Percentiles rank a stretch among this genome's conserved stretches.
phyloP scores from a whole-genome alignment of 2,888 invertebrate genomes.

The Caenorhabditis virilis region DNA sequence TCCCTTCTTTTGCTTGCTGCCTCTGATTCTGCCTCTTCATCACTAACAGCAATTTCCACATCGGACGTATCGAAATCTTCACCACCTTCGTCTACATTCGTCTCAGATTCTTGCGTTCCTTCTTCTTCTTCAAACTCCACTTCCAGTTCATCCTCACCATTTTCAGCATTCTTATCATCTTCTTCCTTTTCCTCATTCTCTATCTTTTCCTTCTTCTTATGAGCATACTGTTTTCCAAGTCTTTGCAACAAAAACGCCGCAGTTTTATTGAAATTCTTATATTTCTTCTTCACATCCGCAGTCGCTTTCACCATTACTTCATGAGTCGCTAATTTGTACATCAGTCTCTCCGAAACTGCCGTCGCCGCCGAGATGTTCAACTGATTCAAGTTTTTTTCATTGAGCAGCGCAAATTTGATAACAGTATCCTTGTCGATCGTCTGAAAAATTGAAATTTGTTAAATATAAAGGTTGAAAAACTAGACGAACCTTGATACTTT shows the following conservation, averaged over 20 bases:
- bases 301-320: constrained; percentile 12
- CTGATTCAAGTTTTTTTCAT: constrained; percentile 21
- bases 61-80: constrained; percentile 19
- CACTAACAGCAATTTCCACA: constrained; percentile 29
- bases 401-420: constrained; percentile 28
- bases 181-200: constrained; percentile 8
- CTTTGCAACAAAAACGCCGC: constrained; percentile 40
- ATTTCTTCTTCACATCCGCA: constrained; percentile 9
- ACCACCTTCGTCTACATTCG: constrained; percentile 1
- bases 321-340: constrained; percentile 33
- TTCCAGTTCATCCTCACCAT: constrained; percentile 4
- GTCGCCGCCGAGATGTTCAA: constrained; percentile 18
- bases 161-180: not conserved
- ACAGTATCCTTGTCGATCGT: constrained; percentile 24
- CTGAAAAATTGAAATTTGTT: constrained; percentile 12
- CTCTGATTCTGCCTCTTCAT: constrained; percentile 21
- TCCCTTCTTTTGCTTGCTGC: constrained; percentile 21
- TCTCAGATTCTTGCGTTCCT: constrained; percentile 2
- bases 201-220: constrained; percentile 7
- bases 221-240: constrained; percentile 33
- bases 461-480: not conserved
- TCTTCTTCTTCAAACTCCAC: constrained; percentile 1
- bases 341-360: constrained; percentile 8
- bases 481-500: constrained; percentile 17
- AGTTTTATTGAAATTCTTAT: constrained; percentile 26